Percentiles rank a stretch among this genome's conserved stretches.
Conservation (phyloP, 2,888 invertebrate species). For the Eupithecia pulchellata region DNA sequence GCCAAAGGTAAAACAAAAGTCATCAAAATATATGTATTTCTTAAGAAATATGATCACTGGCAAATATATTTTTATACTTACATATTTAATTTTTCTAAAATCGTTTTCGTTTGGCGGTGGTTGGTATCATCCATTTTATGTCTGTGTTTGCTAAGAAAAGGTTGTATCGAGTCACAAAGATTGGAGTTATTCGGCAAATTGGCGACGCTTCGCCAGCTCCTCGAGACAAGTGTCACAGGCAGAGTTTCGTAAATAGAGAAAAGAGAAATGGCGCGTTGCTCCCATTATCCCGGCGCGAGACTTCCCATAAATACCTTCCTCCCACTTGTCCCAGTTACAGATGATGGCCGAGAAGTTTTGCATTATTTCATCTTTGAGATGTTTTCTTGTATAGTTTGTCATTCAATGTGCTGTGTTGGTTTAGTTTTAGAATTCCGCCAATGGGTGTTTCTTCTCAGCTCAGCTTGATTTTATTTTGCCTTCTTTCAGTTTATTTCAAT, state of each 20-base stretch:
- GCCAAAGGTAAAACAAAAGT: background rate
- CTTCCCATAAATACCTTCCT: constrained; percentile 35
- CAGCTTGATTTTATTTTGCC: background rate
- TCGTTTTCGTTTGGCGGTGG: background rate
- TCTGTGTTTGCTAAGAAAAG: constrained; percentile 7
- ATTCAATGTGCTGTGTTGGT: background rate
- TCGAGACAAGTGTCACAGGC: constrained; percentile 39
- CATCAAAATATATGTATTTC: no score
- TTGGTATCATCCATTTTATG: background rate
- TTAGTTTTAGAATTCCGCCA: background rate
- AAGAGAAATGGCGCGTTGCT: constrained; percentile 38
- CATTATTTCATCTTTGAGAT: background rate
- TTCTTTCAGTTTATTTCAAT: background rate
- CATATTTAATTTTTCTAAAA: background rate
- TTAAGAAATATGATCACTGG: no score
- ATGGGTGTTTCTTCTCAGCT: background rate
- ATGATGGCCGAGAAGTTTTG: background rate
- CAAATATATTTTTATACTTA: no score
- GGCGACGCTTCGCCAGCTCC: constrained; percentile 21
- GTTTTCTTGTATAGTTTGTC: background rate
- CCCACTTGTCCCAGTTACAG: constrained; percentile 19
- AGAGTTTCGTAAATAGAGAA: constrained; percentile 40
- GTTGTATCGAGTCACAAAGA: constrained; percentile 24
- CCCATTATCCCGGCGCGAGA: constrained; percentile 35
- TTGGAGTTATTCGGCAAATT: constrained; percentile 34